A percentile compares a stretch with the other conserved stretches of the same genome.
phyloP scores from a whole-genome alignment of 2,113 vertebrate species.

The Tinamus guttatus region DNA sequence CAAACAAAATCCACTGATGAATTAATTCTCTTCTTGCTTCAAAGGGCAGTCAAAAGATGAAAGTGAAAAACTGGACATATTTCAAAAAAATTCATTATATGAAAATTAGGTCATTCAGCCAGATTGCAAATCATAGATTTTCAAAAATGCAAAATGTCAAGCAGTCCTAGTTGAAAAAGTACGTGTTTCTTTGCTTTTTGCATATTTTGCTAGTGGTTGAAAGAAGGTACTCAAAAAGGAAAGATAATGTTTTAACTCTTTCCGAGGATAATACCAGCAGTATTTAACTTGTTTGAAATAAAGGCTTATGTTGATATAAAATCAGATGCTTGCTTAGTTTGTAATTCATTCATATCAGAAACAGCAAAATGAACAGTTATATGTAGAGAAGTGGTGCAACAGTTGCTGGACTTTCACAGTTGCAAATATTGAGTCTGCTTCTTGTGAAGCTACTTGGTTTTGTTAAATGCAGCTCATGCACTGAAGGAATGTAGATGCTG shows the following conservation, averaged over 20 bases:
- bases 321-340: not conserved
- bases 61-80: slow-evolving; percentile 56
- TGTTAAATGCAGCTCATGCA: not conserved
- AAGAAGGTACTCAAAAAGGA: not conserved
- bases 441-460: slow-evolving; percentile 40
- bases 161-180: slow-evolving; percentile 16
- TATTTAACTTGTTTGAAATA: not conserved
- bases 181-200: slow-evolving; percentile 20
- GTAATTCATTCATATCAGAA: not conserved
- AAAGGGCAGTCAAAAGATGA: slow-evolving; percentile 57
- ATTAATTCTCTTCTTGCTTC: slow-evolving; percentile 57
- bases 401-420: not conserved
- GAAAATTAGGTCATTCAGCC: slow-evolving; percentile 44
- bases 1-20: slow-evolving; percentile 55
- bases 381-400: not conserved
- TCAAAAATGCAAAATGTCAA: slow-evolving; percentile 42
- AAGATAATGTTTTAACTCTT: not conserved
- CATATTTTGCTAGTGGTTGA: slow-evolving; percentile 43
- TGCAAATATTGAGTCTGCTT: slow-evolving; percentile 4
- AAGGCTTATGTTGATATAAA: not conserved
- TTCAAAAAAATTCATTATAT: slow-evolving; percentile 44
- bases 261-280: not conserved
- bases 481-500: not conserved
- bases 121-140: slow-evolving; percentile 35
- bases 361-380: not conserved